Base-by-base conservation (phyloP, 2,888 invertebrate species). In the Crematogaster levior region DNA sequence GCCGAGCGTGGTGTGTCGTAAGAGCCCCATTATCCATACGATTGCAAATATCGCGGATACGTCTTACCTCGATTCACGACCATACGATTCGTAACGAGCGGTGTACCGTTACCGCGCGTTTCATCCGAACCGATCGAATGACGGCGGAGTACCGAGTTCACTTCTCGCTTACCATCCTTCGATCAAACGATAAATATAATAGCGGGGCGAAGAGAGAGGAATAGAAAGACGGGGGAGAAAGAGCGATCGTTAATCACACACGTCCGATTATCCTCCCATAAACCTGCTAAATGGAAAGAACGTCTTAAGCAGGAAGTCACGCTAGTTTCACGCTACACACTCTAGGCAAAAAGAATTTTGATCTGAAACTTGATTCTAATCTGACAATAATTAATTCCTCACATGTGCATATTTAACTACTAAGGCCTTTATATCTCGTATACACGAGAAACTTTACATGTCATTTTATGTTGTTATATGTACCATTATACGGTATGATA, bases 51-150 rank as follows among this genome's bases (percentile, higher is more conserved):
- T 80, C 80, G 75, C 43, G 56, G 10, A 12, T 63, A 63, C 30
- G 56, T 56, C 43, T 58, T 58, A n/a, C 48, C 48, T 34, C 68
- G 34, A 68, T 68, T 48, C 61, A 56, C 72, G 46, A 83, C 40
- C 48, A 65, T 37, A 53, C 63, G 53, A 74, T 79, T 74, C 79
- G 24, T 63, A 63, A 63, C 40, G 40, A 58, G 46, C 37, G 86
- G 85, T 85, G 70, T 88, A 85, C 84, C 84, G 86, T 89, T 88
- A 89, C 86, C 65, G 65, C 56, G 79, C 58, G 70, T 85, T 77
- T 82, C 84, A 82, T 85, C 60, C 60, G 74, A 81, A 79, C 74
- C 85, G 89, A 89, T 89, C 86, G 81, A 85, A 88, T 86, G 84
- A 89, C 88, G n/a, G n/a, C 66, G 68, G 77, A 81, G 63, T 46